Evolutionary conservation across 1,140 invertebrate species (phyloP), one percentile per base, ranked within the genome.

Genomic region (Bilobella aurantiaca): DNA sequence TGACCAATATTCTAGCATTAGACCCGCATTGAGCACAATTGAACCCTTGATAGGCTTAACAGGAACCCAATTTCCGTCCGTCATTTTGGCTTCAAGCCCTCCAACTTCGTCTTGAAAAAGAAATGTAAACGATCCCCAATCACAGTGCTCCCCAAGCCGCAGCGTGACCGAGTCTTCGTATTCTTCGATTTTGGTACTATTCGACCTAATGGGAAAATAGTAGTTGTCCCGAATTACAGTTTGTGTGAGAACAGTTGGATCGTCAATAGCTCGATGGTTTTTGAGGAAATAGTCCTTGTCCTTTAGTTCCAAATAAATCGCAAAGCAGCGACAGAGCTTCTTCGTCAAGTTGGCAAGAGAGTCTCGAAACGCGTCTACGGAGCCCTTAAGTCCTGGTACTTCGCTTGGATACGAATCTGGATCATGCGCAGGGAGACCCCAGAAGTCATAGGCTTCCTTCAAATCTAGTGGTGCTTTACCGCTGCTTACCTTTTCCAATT

Each of bases 111-210:
- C 66, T 37, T 69, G 67, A 12, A 65, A 29, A 0, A 69, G 60
- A 12, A 69, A 32, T 3, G 67, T 69, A 23, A 69, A 58, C 3
- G 67, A 42, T 3, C 63, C 67, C 67, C 67, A 69, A 27, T 69
- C 67, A 21, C 23, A 57, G 29, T 69, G 67, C 49, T 69, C 63
- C 23, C 64, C 64, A 30, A 42, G 18, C 18, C 34, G 58, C 1
- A 59, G 18, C 66, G 64, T 18, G 8, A 18, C 18, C n/a, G n/a
- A n/a, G 8, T 42, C 34, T 53, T 53, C 8, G 1, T 47, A 64
- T 37, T 61, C 31, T 42, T 14, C 1, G 0, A 64, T 62, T 21
- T 57, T 47, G 16, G 37, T 47, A 1, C 0, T 47, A n/a, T n/a
- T 12, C 1, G 59, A 34, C 3, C 63, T 21, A 0, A 37, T 53